Evolutionary conservation across 2,113 vertebrate species (phyloP).

Genomic region (Crotalus helleri): DNA sequence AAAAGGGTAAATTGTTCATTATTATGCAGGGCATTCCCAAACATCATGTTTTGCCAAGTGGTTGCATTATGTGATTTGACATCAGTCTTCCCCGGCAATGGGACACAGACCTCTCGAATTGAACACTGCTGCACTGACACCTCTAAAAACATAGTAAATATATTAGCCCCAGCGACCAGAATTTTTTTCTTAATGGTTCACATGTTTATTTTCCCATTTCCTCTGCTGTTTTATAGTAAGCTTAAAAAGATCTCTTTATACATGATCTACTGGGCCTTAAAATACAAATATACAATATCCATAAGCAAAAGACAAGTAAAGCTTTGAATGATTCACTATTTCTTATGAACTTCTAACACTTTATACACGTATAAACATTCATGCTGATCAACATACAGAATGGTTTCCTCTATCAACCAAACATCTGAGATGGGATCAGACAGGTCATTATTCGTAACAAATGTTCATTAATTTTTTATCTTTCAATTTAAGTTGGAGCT

Average conservation of each 20-base stretch:
- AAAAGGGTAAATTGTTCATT: slow-evolving; percentile 51
- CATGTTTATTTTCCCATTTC: slow-evolving; percentile 45
- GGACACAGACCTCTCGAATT: neutral
- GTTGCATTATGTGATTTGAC: neutral
- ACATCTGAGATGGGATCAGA: slow-evolving; percentile 35
- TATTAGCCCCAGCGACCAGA: neutral
- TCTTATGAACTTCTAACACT: slow-evolving; percentile 62
- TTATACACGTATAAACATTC: slow-evolving; percentile 66
- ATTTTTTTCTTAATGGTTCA: neutral
- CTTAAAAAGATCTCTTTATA: slow-evolving; percentile 60
- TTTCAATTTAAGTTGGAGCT: neutral
- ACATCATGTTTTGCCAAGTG: neutral
- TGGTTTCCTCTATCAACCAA: slow-evolving; percentile 44
- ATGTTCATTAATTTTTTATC: slow-evolving; percentile 35
- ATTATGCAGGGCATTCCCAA: neutral
- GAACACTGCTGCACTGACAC: neutral
- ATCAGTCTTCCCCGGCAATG: neutral
- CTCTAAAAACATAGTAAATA: neutral
- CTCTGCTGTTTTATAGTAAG: slow-evolving; percentile 47
- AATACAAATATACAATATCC: slow-evolving; percentile 72
- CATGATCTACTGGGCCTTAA: slow-evolving; percentile 71
- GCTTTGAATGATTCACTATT: slow-evolving; percentile 67
- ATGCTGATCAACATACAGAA: slow-evolving; percentile 68
- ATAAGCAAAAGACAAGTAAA: slow-evolving; percentile 64
- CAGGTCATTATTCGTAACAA: slow-evolving; percentile 38